Evolutionary conservation across 2,888 invertebrate species (phyloP).

Genomic region (Dicyrtoma fusca): DNA sequence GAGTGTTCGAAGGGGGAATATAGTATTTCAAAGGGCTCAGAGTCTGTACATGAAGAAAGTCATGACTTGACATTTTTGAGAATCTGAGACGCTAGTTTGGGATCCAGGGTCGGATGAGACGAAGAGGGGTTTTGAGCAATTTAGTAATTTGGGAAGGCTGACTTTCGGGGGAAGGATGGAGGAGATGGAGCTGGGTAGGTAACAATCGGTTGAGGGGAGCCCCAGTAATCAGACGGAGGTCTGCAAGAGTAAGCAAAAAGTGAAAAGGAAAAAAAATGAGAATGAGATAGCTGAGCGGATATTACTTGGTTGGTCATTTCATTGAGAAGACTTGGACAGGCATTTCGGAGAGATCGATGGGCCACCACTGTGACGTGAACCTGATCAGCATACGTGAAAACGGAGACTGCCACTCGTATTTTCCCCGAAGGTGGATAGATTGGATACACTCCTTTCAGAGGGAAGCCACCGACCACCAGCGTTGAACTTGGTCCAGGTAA

Average conservation of each 20-base stretch:
- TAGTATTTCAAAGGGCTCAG: too few species aligned
- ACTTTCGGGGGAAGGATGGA: not conserved
- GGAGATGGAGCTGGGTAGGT: too few species aligned
- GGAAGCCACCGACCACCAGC: constrained; percentile 61
- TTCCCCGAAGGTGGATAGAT: constrained; percentile 62
- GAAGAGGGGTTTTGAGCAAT: not conserved
- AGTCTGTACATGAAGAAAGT: not conserved
- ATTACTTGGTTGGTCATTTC: constrained; percentile 52
- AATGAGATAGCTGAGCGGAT: not conserved
- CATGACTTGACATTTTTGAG: too few species aligned
- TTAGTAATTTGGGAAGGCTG: too few species aligned
- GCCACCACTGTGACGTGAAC: constrained; percentile 63
- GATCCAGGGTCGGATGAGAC: not conserved
- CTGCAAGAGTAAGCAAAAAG: not conserved
- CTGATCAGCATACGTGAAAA: constrained; percentile 64
- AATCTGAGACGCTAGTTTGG: too few species aligned
- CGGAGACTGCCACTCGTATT: constrained; percentile 63
- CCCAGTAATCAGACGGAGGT: too few species aligned
- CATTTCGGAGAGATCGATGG: constrained; percentile 58
- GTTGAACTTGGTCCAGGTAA: constrained; percentile 62
- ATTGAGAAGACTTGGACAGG: constrained; percentile 44
- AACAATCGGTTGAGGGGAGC: too few species aligned
- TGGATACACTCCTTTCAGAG: constrained; percentile 59
- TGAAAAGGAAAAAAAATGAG: not conserved
- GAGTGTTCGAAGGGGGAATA: too few species aligned